Percentiles rank a stretch among this genome's conserved stretches.
Conservation (phyloP, 2,113 vertebrate genomes). For the Gobio gobio region DNA sequence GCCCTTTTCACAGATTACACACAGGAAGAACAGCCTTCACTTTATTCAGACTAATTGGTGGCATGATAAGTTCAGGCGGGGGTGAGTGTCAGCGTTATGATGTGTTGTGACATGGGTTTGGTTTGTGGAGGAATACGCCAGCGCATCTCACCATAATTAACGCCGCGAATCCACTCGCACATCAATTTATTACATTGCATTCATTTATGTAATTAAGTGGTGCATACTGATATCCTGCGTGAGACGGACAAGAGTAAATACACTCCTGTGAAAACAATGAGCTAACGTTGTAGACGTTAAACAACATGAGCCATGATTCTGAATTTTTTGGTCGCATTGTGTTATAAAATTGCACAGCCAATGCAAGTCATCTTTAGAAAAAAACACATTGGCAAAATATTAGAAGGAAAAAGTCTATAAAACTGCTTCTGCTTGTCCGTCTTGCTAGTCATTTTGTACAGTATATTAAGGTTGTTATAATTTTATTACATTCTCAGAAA, state of each 20-base stretch:
- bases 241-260: slow-evolving; percentile 3
- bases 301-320: background rate
- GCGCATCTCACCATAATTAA: slow-evolving; percentile 63
- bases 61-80: slow-evolving; percentile 72
- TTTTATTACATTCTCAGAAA: too few relatives aligned
- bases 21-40: slow-evolving; percentile 55
- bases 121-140: slow-evolving; percentile 53
- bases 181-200: slow-evolving; percentile 52
- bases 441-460: too few relatives aligned
- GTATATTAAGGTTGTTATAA: too few relatives aligned
- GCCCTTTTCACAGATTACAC: slow-evolving; percentile 65
- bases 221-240: slow-evolving; percentile 4
- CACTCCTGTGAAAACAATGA: background rate
- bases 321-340: background rate
- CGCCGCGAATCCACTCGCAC: slow-evolving; percentile 54
- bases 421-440: too few relatives aligned
- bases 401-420: too few relatives aligned
- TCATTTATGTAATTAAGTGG: slow-evolving; percentile 4
- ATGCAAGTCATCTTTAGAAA: too few relatives aligned
- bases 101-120: slow-evolving; percentile 70
- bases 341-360: too few relatives aligned
- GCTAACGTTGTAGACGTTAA: background rate
- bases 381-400: too few relatives aligned
- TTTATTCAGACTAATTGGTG: slow-evolving; percentile 69
- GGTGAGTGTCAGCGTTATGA: slow-evolving; percentile 69